phyloP scores from a whole-genome alignment of 1,140 invertebrate species.

The Arion vulgaris region DNA sequence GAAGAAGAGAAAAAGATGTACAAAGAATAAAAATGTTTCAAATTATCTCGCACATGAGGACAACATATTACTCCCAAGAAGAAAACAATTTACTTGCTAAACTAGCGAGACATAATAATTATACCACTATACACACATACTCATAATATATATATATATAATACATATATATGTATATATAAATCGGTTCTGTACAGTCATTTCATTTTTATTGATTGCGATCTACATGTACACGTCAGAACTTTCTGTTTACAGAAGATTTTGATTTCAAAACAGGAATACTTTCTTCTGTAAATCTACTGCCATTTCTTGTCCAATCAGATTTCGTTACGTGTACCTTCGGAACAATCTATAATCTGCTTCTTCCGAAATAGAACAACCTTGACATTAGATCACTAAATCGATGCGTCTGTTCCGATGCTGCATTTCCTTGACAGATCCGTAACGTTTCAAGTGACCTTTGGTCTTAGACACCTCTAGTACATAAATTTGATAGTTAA shows the following conservation, averaged over 20 bases:
- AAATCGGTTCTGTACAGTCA: not conserved
- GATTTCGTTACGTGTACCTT: not conserved
- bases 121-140: too few species aligned
- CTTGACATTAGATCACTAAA: not conserved
- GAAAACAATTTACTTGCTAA: not conserved
- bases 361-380: not conserved
- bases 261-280: not conserved
- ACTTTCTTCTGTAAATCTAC: not conserved
- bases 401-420: not conserved
- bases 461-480: not conserved
- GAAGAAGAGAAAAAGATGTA: too few species aligned
- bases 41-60: not conserved
- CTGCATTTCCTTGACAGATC: not conserved
- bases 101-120: not conserved
- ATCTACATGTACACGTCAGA: not conserved
- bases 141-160: too few species aligned
- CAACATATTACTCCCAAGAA: not conserved
- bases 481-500: not conserved
- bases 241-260: slow-evolving; percentile 1
- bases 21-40: not conserved
- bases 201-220: not conserved
- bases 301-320: not conserved
- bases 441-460: not conserved
- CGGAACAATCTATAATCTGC: not conserved
- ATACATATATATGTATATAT: not conserved